Percentiles rank a stretch among this genome's conserved stretches.
Evolutionary conservation across 2,888 invertebrate species (phyloP).

Genomic region (Himalopsyche japonica): DNA sequence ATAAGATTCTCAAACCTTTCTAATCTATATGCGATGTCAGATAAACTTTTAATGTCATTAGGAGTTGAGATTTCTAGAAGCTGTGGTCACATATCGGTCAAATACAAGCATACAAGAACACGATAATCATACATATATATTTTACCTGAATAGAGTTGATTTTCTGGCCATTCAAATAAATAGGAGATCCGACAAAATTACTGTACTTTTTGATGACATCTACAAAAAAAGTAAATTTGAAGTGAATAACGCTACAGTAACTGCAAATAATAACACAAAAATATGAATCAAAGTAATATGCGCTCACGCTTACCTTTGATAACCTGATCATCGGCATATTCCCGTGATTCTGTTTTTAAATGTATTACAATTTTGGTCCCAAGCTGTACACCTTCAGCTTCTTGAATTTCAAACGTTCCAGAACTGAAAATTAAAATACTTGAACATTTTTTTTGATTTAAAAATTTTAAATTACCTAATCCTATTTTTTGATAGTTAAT

Average conservation of each 20-base stretch:
- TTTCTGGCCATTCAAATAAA: slow-evolving; percentile 85
- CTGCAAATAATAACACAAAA: too few species aligned
- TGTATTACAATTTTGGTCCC: slow-evolving; percentile 94
- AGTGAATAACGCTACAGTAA: too few species aligned
- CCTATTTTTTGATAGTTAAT: too few species aligned
- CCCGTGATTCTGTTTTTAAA: slow-evolving; percentile 83
- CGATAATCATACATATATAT: slow-evolving; percentile 6
- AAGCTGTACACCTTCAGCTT: slow-evolving; percentile 78
- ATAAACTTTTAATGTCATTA: too few species aligned
- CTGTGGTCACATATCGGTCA: too few species aligned
- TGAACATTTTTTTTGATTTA: too few species aligned
- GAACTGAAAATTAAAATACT: slow-evolving; percentile 58
- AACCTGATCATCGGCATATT: slow-evolving; percentile 85
- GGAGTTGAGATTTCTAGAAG: too few species aligned
- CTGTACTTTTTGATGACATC: slow-evolving; percentile 94
- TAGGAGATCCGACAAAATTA: slow-evolving; percentile 94
- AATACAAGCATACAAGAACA: too few species aligned
- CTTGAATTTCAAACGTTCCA: slow-evolving; percentile 86
- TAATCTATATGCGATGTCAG: too few species aligned
- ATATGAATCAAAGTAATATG: neutral
- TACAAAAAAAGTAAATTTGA: slow-evolving; percentile 57
- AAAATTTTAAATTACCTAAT: too few species aligned
- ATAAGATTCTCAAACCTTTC: too few species aligned
- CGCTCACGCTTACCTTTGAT: slow-evolving; percentile 64
- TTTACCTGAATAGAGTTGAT: slow-evolving; percentile 83